phyloP scores from a whole-genome alignment of 2,888 invertebrate genomes.

The Glomeris marginata region DNA sequence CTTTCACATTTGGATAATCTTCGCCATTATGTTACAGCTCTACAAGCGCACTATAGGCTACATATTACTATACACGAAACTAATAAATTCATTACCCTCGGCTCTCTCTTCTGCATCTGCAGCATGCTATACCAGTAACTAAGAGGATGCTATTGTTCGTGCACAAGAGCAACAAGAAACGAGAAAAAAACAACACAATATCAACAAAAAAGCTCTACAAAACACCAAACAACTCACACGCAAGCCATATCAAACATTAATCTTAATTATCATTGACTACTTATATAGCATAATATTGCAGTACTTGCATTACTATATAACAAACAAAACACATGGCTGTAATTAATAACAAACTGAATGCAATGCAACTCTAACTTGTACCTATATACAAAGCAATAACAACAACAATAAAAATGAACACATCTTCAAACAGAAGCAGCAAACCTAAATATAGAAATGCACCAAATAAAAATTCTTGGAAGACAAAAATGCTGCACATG shows the following conservation, averaged over 20 bases:
- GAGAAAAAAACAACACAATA: constrained; percentile 9
- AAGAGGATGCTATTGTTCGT: constrained; percentile 15
- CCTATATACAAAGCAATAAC: too few relatives aligned
- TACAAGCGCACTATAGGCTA: too few relatives aligned
- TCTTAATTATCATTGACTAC: not conserved
- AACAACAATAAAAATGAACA: not conserved
- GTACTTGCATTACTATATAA: not conserved
- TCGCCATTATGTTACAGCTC: too few relatives aligned
- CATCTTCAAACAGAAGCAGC: not conserved
- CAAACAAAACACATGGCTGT: not conserved
- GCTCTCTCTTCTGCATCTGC: constrained; percentile 13
- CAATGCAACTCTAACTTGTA: too few relatives aligned
- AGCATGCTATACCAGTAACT: constrained; percentile 17
- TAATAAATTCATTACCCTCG: constrained; percentile 8
- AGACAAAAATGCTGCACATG: too few relatives aligned
- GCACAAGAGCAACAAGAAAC: constrained; percentile 19
- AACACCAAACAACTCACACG: not conserved
- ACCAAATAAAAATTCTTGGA: too few relatives aligned
- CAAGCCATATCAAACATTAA: not conserved
- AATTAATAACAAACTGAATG: not conserved
- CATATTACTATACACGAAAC: not conserved
- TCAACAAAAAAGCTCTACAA: not conserved
- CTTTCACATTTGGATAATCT: too few relatives aligned
- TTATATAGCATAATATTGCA: not conserved
- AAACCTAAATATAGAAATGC: constrained; percentile 4